Evolutionary conservation across 2,888 invertebrate genomes (phyloP).

Genomic region (Trachelus tabidus): DNA sequence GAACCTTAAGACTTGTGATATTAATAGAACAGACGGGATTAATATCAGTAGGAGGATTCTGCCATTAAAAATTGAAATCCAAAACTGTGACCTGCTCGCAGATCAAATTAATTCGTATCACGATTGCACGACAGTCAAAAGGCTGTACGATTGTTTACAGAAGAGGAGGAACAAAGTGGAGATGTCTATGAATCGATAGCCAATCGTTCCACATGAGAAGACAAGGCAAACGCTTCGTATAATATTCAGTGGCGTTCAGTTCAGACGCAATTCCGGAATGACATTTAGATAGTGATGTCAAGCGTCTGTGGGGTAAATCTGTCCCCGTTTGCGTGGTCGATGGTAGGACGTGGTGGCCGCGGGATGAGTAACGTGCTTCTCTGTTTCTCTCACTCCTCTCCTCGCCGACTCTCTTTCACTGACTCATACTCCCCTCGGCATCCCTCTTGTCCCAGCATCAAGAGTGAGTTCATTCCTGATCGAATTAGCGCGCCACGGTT

Average conservation of each 20-base stretch:
- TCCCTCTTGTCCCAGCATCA: constrained; percentile 9
- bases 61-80: background rate
- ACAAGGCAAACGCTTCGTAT: constrained; percentile 14
- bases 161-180: background rate
- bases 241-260: constrained; percentile 56
- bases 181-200: background rate
- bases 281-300: constrained; percentile 64
- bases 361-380: constrained; percentile 18
- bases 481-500: constrained; percentile 64
- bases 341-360: background rate
- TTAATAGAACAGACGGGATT: constrained; percentile 42
- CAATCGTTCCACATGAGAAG: background rate
- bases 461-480: constrained; percentile 61
- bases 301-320: constrained; percentile 59
- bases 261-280: constrained; percentile 53
- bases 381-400: constrained; percentile 21
- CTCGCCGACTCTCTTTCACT: constrained; percentile 22
- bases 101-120: background rate
- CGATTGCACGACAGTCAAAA: background rate
- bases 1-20: constrained; percentile 45
- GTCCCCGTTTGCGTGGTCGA: constrained; percentile 46
- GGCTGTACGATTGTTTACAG: background rate
- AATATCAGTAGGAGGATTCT: background rate
- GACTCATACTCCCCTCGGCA: constrained; percentile 37
- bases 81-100: background rate